Conservation (phyloP, 2,888 invertebrate species). For the Tupiocoris notatus region DNA sequence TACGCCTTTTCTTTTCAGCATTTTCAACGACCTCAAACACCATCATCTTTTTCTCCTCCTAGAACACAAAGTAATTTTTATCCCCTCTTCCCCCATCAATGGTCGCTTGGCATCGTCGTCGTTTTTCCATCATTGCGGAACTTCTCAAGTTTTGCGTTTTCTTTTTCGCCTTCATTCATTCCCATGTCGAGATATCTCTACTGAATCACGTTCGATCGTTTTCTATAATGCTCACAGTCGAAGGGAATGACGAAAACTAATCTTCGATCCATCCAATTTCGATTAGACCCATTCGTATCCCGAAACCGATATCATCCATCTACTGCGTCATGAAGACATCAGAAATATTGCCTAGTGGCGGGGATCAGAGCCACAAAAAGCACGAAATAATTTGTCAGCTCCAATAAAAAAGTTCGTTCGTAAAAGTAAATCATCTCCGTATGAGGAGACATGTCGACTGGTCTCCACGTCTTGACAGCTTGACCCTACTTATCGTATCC, state of each 20-base stretch:
- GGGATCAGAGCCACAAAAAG: background rate
- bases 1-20: background rate
- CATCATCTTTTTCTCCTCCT: slow-evolving; percentile 29
- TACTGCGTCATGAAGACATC: background rate
- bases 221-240: too few relatives aligned
- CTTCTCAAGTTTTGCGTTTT: background rate
- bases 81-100: background rate
- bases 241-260: too few relatives aligned
- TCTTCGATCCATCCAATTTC: too few relatives aligned
- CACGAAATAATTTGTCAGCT: background rate
- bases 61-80: slow-evolving; percentile 21
- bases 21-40: slow-evolving; percentile 26
- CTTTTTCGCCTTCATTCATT: background rate
- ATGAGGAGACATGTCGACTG: background rate
- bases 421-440: background rate
- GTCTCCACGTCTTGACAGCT: background rate
- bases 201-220: too few relatives aligned
- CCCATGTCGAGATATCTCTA: too few relatives aligned
- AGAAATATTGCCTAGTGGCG: background rate
- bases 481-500: slow-evolving; percentile 12
- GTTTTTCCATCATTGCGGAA: background rate
- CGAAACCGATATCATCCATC: background rate
- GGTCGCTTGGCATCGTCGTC: background rate
- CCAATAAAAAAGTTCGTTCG: background rate
- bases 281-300: too few relatives aligned